A percentile compares a stretch with the other conserved stretches of the same genome.
phyloP scores from a whole-genome alignment of 2,888 invertebrate species.

The Eueremaeus valkanovi region DNA sequence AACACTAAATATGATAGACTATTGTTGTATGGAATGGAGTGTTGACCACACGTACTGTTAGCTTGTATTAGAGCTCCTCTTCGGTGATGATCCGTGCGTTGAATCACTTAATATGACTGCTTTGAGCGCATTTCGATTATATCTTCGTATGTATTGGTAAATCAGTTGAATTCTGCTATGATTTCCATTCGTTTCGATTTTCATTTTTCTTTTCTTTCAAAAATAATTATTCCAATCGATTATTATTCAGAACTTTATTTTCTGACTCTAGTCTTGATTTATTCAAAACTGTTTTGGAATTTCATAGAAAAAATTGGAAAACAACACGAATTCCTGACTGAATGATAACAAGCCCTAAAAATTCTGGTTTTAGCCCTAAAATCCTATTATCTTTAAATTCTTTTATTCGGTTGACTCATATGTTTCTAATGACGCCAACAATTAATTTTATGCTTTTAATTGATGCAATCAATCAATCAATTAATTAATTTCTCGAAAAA shows the following conservation, averaged over 20 bases:
- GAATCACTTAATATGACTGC: constrained; percentile 14
- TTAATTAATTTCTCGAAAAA: not conserved
- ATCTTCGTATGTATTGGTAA: constrained; percentile 5
- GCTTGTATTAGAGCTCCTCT: constrained; percentile 21
- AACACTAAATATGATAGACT: not conserved
- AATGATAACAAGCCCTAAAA: not conserved
- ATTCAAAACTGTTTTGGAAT: not conserved
- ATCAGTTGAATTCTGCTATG: not conserved
- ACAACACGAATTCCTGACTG: not conserved
- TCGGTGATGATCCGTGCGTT: constrained; percentile 1
- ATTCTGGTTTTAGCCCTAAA: not conserved
- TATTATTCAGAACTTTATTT: not conserved
- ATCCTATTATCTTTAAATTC: constrained; percentile 11
- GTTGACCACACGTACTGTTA: constrained; percentile 14
- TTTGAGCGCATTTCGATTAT: constrained; percentile 10
- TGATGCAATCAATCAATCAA: not conserved
- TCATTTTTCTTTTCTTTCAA: too few relatives aligned
- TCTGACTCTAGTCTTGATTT: not conserved
- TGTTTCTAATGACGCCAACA: not conserved
- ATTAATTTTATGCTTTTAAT: constrained; percentile 15
- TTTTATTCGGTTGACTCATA: not conserved
- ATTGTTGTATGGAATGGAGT: constrained; percentile 3
- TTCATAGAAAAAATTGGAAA: not conserved
- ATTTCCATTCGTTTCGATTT: not conserved
- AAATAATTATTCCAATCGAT: not conserved